Conservation (phyloP, 2,888 invertebrate genomes). For the Clanis bilineata region DNA sequence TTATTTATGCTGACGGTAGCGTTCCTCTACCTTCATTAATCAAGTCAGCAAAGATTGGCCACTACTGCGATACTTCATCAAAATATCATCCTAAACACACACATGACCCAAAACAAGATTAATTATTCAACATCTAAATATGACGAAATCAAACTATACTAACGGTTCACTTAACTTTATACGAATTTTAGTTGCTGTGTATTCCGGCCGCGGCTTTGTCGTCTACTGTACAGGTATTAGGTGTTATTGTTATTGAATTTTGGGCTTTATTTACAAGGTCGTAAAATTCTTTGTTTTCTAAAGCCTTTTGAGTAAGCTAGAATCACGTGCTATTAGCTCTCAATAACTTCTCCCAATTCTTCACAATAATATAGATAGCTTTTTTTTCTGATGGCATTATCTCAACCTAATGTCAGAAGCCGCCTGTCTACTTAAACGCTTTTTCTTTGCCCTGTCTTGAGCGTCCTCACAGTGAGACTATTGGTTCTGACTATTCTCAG, state of each 20-base stretch:
- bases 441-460: no score
- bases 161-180: constrained; percentile 2
- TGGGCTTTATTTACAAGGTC: neutral
- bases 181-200: neutral
- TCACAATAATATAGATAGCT: neutral
- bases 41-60: constrained; percentile 49
- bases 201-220: neutral
- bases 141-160: constrained; percentile 26
- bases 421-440: no score
- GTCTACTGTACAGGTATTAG: neutral
- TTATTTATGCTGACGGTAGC: constrained; percentile 39
- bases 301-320: neutral
- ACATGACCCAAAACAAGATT: constrained; percentile 55
- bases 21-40: constrained; percentile 51
- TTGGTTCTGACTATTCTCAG: no score
- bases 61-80: constrained; percentile 50
- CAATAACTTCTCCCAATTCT: neutral
- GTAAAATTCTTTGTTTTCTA: neutral
- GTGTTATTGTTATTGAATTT: neutral
- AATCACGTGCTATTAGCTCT: neutral
- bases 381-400: no score
- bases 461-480: no score
- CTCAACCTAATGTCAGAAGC: no score
- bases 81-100: constrained; percentile 71
- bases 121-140: constrained; percentile 61